Base-by-base conservation (phyloP, 2,888 invertebrate species). In the Hyposoter dolosus region DNA sequence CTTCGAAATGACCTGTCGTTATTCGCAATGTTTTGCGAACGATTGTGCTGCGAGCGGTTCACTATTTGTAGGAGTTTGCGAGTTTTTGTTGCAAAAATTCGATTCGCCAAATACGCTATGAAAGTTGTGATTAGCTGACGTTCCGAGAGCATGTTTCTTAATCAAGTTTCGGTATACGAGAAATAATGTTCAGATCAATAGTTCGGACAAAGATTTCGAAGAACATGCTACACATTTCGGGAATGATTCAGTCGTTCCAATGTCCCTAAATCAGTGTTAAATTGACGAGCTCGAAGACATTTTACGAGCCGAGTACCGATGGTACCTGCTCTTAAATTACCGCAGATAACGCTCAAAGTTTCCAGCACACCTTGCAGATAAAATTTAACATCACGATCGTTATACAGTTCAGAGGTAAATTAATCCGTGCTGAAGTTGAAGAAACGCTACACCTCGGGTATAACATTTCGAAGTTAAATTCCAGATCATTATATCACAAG, bases 271-370 rank as follows among this genome's bases (percentile, higher is more conserved):
- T 60, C 60, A 60, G 28, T 60, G 60, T 60, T 15, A 5, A 15
- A 28, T 28, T 60, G 60, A 60, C 35, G 72, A 68, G 19, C 53
- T 32, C 17, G 56, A 43, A 84, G 63, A 84, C 79, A 63, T 74
- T 84, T 84, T 68, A 84, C 82, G 81, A 78, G 45, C 60, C 68
- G 19, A 19, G 32, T 77, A 60, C 65, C 82, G 82, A 66, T 66
- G 40, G 40, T 45, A 0, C 40, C 60, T 40, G 40, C 40, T 19
- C 40, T 43, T 56, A 56, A 43, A 68, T 63, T 45, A 28, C 68
- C 40, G 35, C 23, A 19, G 60, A 69, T 82, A 85, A 82, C 23
- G 63, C 40, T 82, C 63, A 12, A 68, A 79, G 69, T 75, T 79
- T 75, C 53, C 50, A 53, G 56, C 53, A 40, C 28, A 35, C 65